Evolutionary conservation across 1,140 invertebrate genomes (phyloP).

Genomic region (Helicoverpa armigera): DNA sequence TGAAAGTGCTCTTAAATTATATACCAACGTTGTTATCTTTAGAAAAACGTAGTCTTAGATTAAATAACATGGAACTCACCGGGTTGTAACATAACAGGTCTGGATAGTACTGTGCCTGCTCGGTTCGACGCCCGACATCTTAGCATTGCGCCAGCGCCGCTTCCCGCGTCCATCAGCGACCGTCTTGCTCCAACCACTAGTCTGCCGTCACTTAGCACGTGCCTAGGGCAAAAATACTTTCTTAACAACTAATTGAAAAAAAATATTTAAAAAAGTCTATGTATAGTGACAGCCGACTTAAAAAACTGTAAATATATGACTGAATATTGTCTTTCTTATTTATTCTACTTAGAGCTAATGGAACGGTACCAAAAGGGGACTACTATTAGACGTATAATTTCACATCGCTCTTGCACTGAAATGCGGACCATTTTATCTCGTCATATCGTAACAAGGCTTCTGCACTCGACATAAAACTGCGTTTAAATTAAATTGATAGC

Average conservation of each 20-base stretch:
- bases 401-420: neutral
- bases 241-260: neutral
- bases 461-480: neutral
- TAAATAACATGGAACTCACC: constrained; percentile 59
- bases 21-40: too few relatives aligned
- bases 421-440: too few relatives aligned
- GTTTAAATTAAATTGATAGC: neutral
- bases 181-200: constrained; percentile 76
- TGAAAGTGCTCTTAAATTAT: too few relatives aligned
- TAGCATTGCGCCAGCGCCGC: constrained; percentile 69
- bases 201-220: constrained; percentile 74
- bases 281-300: too few relatives aligned
- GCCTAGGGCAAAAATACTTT: constrained; percentile 59
- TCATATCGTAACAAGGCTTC: neutral
- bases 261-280: too few relatives aligned
- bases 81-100: constrained; percentile 77
- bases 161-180: constrained; percentile 77
- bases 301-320: too few relatives aligned
- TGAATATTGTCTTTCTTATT: too few relatives aligned
- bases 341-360: too few relatives aligned
- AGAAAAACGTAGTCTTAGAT: neutral
- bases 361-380: too few relatives aligned
- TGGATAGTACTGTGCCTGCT: constrained; percentile 74
- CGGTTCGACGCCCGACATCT: constrained; percentile 78
- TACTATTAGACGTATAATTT: neutral